Base-by-base conservation (phyloP, 2,888 invertebrate genomes). In the Oxyteleia sp. region DNA sequence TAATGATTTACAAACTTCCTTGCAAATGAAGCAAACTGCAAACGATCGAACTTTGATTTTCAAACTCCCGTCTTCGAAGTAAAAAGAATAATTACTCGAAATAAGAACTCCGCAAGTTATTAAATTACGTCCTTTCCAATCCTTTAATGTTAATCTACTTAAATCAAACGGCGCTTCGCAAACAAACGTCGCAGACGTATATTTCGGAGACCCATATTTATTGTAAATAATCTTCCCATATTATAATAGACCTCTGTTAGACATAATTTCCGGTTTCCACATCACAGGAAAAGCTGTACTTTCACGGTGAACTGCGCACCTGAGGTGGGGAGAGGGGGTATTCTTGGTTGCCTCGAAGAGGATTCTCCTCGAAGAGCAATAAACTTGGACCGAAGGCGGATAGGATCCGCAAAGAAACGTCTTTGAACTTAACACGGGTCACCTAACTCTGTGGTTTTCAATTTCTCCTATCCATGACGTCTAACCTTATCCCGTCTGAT, bases 401-500 rank as follows among this genome's bases (percentile, higher is more conserved):
- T 83, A 79, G 78, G 66, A 72, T 66, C 57, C 78, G 74, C 63
- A 82, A 83, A 83, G 84, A 83, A 83, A 87, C 87, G 89, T 91
- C 92, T 93, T 93, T 93, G 93, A 93, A 93, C 92, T 92, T 92
- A 91, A 91, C 91, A 91, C 91, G 91, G 92, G 90, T 92, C 92
- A 91, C 89, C 90, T 92, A 89, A 88, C 90, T 87, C 87, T 63
- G 76, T 61, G 80, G 69, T 74, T 72, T 75, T 68, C 26, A 66
- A 72, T 72, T 82, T 82, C 59, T 43, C 75, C 35, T 76, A 84
- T 59, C 61, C 68, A 47, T 59, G 75, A 75, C 57, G 66, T 82
- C 78, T 78, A 76, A 84, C 82, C 71, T 75, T 16, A 75, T 57
- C 66, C 16, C 64, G 55, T 69, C 41, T 82, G 68, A 69, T 84